Percentiles rank a stretch among this genome's conserved stretches.
phyloP scores from a whole-genome alignment of 2,888 invertebrate genomes.

The Scaptomyza tumidula region DNA sequence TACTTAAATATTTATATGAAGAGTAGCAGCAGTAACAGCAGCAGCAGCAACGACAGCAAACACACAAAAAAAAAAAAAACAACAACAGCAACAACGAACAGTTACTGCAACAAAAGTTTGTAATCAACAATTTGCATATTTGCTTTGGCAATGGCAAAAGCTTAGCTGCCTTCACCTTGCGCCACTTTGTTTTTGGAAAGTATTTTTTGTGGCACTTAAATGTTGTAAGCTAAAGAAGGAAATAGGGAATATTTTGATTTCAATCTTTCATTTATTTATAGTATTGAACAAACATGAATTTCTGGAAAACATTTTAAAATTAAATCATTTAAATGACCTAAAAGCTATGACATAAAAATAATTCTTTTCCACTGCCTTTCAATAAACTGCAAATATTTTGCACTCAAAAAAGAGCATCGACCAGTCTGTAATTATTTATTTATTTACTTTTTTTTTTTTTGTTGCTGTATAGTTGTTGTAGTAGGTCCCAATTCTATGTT shows the following conservation, averaged over 20 bases:
- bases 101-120: slow-evolving; percentile 65
- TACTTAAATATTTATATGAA: slow-evolving; percentile 78
- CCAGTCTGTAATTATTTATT: slow-evolving; percentile 5
- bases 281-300: too few species aligned
- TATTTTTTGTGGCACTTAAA: slow-evolving; percentile 21
- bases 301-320: not conserved
- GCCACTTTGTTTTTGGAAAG: slow-evolving; percentile 32
- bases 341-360: too few species aligned
- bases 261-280: not conserved
- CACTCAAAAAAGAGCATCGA: not conserved
- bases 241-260: not conserved
- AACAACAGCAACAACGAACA: not conserved
- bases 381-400: not conserved
- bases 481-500: slow-evolving; percentile 23
- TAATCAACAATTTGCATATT: slow-evolving; percentile 80
- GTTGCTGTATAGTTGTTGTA: slow-evolving; percentile 29
- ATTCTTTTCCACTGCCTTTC: too few species aligned
- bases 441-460: not conserved
- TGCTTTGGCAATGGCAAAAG: slow-evolving; percentile 72
- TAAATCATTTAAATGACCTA: not conserved
- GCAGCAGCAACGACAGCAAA: slow-evolving; percentile 2
- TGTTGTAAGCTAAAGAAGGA: not conserved
- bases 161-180: slow-evolving; percentile 69
- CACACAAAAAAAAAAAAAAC: not conserved
- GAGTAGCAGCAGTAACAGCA: slow-evolving; percentile 19